Conservation (phyloP, 2,888 invertebrate species). For the Drosophila limbata region DNA sequence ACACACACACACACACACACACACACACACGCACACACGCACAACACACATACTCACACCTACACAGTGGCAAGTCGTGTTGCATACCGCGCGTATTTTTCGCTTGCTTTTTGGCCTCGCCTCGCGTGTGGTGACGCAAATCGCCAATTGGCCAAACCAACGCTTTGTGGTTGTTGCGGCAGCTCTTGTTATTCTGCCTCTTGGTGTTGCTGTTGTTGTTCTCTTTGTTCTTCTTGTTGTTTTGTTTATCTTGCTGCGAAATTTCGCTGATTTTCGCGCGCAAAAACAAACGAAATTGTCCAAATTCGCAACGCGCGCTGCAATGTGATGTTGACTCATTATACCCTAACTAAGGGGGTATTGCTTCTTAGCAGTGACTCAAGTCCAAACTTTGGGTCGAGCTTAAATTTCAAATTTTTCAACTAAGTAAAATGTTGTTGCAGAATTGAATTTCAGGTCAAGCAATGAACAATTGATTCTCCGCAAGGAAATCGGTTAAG, state of each 20-base stretch:
- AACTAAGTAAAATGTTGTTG: no score
- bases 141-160: conserved; percentile 69
- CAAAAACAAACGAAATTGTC: conserved; percentile 37
- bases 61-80: conserved; percentile 12
- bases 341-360: conserved; percentile 28
- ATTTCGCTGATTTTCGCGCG: conserved; percentile 62
- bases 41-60: conserved; percentile 7
- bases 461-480: no score
- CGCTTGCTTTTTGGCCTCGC: conserved; percentile 32
- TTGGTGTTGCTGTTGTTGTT: conserved; percentile 28
- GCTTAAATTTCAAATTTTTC: no score
- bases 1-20: not conserved
- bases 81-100: conserved; percentile 33
- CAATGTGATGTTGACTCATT: conserved; percentile 36
- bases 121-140: conserved; percentile 55
- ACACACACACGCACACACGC: conserved; percentile 1
- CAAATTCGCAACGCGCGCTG: conserved; percentile 12
- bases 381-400: no score
- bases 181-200: conserved; percentile 24
- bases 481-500: no score
- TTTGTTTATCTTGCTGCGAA: conserved; percentile 54
- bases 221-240: conserved; percentile 12
- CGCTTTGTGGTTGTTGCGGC: conserved; percentile 59
- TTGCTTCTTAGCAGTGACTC: no score
- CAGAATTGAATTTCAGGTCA: no score